Conservation (phyloP, 2,797 vertebrate species). For the Scleropages formosus region DNA sequence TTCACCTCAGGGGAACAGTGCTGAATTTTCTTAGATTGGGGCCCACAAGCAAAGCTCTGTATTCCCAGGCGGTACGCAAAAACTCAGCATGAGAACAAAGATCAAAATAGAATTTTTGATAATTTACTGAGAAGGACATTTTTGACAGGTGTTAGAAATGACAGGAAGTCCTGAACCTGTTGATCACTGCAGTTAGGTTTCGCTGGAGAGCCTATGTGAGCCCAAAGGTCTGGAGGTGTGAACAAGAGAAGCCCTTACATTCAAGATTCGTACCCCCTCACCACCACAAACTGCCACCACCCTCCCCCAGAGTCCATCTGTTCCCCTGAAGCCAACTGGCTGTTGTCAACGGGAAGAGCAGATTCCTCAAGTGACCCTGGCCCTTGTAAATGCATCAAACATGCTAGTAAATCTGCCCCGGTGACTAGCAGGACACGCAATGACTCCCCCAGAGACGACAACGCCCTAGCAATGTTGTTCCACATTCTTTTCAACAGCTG, state of each 20-base stretch:
- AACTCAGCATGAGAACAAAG: not conserved
- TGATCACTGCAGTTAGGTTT: not conserved
- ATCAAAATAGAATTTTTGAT: not conserved
- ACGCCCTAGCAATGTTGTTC: not conserved
- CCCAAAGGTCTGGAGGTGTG: not conserved
- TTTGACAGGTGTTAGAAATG: not conserved
- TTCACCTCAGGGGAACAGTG: constrained; percentile 9
- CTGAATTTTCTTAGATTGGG: not conserved
- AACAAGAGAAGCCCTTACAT: not conserved
- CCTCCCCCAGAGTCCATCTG: constrained; percentile 13
- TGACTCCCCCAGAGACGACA: not conserved
- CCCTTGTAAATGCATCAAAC: constrained; percentile 8
- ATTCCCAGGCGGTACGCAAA: not conserved
- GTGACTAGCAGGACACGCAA: not conserved
- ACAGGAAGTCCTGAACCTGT: not conserved
- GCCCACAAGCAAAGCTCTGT: not conserved
- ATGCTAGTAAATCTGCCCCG: not conserved
- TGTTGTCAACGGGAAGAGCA: not conserved
- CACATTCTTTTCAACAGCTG: too few relatives aligned
- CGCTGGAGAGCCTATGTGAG: not conserved
- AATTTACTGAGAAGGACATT: not conserved
- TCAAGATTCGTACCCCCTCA: not conserved
- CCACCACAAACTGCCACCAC: not conserved
- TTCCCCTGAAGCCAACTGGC: constrained; percentile 6
- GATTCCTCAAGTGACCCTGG: not conserved